Evolutionary conservation across 2,113 vertebrate genomes (phyloP).

Genomic region (Cisticola juncidis): DNA sequence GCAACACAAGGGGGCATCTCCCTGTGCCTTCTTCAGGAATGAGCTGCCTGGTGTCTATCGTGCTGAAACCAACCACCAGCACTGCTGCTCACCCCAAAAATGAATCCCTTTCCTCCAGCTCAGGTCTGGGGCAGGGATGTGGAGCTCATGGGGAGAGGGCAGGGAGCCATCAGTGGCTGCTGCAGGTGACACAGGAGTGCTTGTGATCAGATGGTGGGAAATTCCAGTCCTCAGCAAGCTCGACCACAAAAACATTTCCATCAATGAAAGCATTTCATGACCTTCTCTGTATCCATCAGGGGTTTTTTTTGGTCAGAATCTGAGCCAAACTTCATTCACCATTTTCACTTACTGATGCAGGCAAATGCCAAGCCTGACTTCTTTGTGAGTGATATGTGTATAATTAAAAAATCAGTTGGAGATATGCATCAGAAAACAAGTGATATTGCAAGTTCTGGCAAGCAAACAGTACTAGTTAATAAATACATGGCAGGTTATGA

Average conservation of each 20-base stretch:
- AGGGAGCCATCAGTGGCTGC: rapidly evolving
- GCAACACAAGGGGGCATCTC: background rate
- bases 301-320: background rate
- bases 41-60: background rate
- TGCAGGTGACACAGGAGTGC: background rate
- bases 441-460: background rate
- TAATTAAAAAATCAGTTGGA: background rate
- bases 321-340: background rate
- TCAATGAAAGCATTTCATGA: background rate
- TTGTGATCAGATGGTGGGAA: background rate
- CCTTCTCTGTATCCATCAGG: background rate
- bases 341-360: background rate
- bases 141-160: background rate
- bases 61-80: background rate
- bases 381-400: background rate
- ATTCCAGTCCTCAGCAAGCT: background rate
- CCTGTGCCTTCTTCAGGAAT: background rate
- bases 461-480: background rate
- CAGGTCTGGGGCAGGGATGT: background rate
- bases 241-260: background rate
- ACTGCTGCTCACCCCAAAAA: background rate
- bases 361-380: background rate
- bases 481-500: background rate
- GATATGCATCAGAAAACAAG: background rate
- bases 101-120: background rate